Base-by-base conservation (phyloP, 92 coral and sea anemone genomes). In the Muricea muricata region DNA sequence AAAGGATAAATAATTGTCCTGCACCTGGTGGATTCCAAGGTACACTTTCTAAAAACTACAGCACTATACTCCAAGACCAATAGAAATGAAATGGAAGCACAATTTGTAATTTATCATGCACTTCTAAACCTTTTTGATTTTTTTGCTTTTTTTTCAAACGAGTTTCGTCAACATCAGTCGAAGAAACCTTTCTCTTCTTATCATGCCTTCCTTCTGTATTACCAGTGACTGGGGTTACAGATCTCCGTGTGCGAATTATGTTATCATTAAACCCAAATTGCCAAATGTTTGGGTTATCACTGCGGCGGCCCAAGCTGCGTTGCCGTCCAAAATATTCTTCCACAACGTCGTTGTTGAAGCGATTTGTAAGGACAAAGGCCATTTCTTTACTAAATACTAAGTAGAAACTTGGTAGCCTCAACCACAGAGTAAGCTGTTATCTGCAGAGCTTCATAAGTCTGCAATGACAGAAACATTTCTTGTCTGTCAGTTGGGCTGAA, bases 391-490 rank as follows among this genome's bases (percentile, higher is more conserved):
- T n/a, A n/a, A n/a, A n/a, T n/a, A n/a, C n/a, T 45, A 26, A 89
- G 86, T 34, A 89, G 92, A 71, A 85, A 85, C 83, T 85, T 89
- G 17, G 92, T 89, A 69, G 77, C 89, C 75, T 89, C 92, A 66
- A 81, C 86, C 40, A 73, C 88, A 42, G 93, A 86, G 34, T 80
- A 58, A 26, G 39, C 85, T 4, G 78, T 81, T n/a, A 81, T 81
- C 56, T 41, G 52, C 35, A 81, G 28, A 32, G 79, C 86, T 47
- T 81, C 86, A 74, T 63, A 82, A 12, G 93, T 90, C 88, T 90
- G 93, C 88, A 83, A 90, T 35, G 90, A 86, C 17, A 86, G 13
- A 75, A 87, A 90, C 93, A 83, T 90, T 30, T 56, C 41, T 58
- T 47, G 58, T 46, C 88, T 61, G 33, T 88, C 91, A 66, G 74